These are phyloP conservation scores for Podargus strigoides DNA, from an alignment of 2,797 vertebrate species.

Conservation along the genomic window DNA sequence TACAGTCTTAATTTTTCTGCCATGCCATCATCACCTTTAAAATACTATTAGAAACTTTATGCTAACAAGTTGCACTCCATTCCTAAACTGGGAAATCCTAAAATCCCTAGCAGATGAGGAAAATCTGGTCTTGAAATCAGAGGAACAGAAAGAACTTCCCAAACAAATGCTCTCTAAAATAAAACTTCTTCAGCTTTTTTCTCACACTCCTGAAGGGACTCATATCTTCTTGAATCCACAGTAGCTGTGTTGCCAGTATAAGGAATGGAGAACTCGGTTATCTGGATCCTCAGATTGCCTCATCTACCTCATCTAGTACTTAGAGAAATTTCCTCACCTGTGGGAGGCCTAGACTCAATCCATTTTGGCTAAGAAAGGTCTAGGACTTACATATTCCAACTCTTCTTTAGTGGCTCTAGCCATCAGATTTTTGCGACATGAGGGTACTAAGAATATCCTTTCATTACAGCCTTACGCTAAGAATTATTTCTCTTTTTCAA, in stretches of 20 bases:
- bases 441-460: background rate
- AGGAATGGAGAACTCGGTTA: background rate
- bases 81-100: background rate
- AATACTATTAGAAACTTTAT: background rate
- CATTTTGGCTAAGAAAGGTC: background rate
- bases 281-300: background rate
- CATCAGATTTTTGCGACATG: background rate
- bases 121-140: background rate
- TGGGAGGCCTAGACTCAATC: background rate
- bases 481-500: background rate
- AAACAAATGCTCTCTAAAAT: background rate
- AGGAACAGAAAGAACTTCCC: background rate
- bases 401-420: background rate
- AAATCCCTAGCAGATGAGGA: background rate
- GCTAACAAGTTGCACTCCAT: background rate
- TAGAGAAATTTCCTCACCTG: background rate
- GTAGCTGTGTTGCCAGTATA: background rate
- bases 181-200: background rate
- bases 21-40: background rate
- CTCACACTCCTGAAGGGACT: fast-evolving
- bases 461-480: background rate
- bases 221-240: background rate
- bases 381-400: background rate
- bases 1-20: background rate
- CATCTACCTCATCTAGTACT: background rate